Base-by-base conservation (phyloP, 1,140 invertebrate species). In the Atta texana region DNA sequence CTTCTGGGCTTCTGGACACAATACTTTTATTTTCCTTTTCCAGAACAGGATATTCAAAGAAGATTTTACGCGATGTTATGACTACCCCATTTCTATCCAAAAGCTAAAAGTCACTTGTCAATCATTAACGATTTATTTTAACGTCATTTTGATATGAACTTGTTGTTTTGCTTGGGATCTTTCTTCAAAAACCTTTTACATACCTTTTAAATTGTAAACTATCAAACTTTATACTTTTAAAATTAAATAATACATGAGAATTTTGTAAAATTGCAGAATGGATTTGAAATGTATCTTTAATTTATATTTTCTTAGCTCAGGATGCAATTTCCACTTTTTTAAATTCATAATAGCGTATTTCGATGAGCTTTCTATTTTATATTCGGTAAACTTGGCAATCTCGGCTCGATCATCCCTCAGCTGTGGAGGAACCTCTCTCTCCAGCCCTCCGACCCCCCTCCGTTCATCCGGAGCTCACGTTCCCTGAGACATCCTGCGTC, bases 371-470 rank as follows among this genome's bases (percentile, higher is more conserved):
- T 44, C 12, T 28, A 1, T 72, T 16, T 24, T 6, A 24, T 74
- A n/a, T 68, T 86, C 63, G 80, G 55, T 84, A 84, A 69, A 84
- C 55, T 18, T 21, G 66, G 39, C 28, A 61, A 84, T 75, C n/a
- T 84, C n/a, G 68, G 24, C 49, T 61, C 55, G 39, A 49, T 16
- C 68, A 82, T 39, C 72, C 61, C 61, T 59, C 59, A 57, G 31
- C 24, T 21, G 24, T 55, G 55, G 55, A 89, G 87, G 16, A 86
- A 76, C 10, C 63, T 71, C 34, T 10, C 10, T 78, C 49, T 78
- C 44, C 57, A 84, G 39, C 69, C n/a, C n/a, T n/a, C n/a, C n/a
- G n/a, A 90, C 85, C 89, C 89, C 89, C 89, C 89, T 90, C 89
- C 89, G 72, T 90, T 81, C 24, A 39, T 80, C 88, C 55, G 21